Evolutionary conservation across 2,797 vertebrate genomes (phyloP), one percentile per base, ranked within the genome.

Genomic region (Arctocebus calabarensis): DNA sequence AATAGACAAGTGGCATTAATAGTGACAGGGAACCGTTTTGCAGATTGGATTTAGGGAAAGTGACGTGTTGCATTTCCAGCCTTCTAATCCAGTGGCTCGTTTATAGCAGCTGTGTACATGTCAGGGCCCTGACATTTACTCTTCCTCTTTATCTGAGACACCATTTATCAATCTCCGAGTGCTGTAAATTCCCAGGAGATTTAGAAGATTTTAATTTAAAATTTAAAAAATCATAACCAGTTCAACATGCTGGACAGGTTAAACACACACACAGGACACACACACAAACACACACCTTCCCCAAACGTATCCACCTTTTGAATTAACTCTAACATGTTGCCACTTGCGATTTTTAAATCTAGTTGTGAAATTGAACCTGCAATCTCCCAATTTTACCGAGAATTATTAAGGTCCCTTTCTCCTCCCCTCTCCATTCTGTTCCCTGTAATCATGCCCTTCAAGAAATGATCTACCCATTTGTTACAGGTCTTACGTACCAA

Each of bases 121-220:
- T n/a, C 78, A 1, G 7, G 3, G 25, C 81, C 7, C 71, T 83
- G 68, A 61, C 48, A 55, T 66, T 68, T 74, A 52, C 23, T 68
- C 57, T 43, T 61, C 40, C 64, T 95, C 45, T 77, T 93, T 87
- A 74, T 75, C 91, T 73, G 48, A 87, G 68, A 66, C 43, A 61
- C 43, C 82, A 22, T 55, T 94, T 88, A 91, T 82, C 62, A 71
- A n/a, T 64, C 84, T 84, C 23, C 37, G 74, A 68, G 40, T 52
- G 75, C 5, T 16, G 14, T 57, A 40, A 81, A 59, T 95, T 96
- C 66, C 73, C 84, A 93, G 77, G 77, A 87, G 87, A 88, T 43
- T 88, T 85, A 84, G 57, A 94, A 91, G 61, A 85, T 91, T 64
- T 94, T 88, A 59, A 85, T 86, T 96, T 82, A 92, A 95, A 95